Base-by-base conservation (phyloP, 2,113 vertebrate species). In the Gobio gobio region DNA sequence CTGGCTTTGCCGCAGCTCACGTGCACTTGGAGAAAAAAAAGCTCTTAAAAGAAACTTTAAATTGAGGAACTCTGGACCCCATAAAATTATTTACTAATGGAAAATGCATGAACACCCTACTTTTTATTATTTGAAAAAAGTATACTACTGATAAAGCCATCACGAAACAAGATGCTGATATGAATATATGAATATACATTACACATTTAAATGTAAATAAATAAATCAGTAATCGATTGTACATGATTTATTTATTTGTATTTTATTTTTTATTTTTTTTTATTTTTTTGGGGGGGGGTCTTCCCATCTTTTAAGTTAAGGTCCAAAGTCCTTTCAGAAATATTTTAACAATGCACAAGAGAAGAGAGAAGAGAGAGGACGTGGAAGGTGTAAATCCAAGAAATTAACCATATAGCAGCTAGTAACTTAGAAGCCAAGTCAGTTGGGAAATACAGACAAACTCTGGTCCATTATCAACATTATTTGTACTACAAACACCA, bases 361-460 rank as follows among this genome's bases (percentile, higher is more conserved):
- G 64, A 86, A 63, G 80, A 90, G 64, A 86, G 26, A 83, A 75
- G 49, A 87, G 90, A 54, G 85, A 87, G 1, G 5, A 51, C 14
- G 78, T 66, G 16, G 59, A 81, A 81, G 82, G 54, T 77, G 49
- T 88, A 10, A 83, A 20, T 92, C 83, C 86, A 80, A 83, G 70
- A 87, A 78, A 84, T 47, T 61, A 74, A 85, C 33, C 72, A 80
- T 12, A 78, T 82, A 64, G 86, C 84, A 85, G 85, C 86, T 84
- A 86, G 83, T 91, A 92, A 89, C 93, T 93, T 88, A 78, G 83
- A 92, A 91, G 89, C 73, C 88, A 90, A 87, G 90, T 91, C 93
- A 93, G 89, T 93, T 94, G 93, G 93, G 93, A 95, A 94, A 94
- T 94, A 94, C 93, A 94, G 94, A 95, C 91, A 92, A 86, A 83